Evolutionary conservation across 1,140 invertebrate genomes (phyloP), one percentile per base, ranked within the genome.

Genomic region (Eubasilissa regina): DNA sequence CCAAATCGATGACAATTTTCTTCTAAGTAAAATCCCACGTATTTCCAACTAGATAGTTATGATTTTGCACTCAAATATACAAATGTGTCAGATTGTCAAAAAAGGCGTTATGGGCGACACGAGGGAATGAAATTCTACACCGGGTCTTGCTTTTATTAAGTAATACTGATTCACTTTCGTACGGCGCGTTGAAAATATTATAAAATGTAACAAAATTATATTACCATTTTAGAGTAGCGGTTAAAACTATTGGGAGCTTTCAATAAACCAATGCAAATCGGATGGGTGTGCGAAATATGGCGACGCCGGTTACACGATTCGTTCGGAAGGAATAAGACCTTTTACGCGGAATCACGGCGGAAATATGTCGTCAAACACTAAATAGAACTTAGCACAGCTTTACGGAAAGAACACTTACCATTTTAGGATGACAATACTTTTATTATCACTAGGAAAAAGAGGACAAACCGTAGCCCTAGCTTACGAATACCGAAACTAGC

Each of bases 221-320:
- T 64, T 64, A 64, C 60, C 60, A 10, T 64, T 64, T 64, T 43
- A 64, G 19, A 43, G 35, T 19, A 25, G n/a, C 60, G 60, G 9
- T 64, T 64, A n/a, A 3, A 62, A 35, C 60, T n/a, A 25, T n/a
- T 13, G 35, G n/a, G 17, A 70, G 17, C 44, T 70, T 70, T 51
- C 66, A 47, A 70, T 70, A 70, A 70, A 21, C 15, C 15, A 35
- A 21, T 70, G 66, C 66, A 70, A 70, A 70, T 48, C 47, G 53
- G 15, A 55, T 55, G 60, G 75, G 58, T 55, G 58, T 68, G 75
- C 75, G 17, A 77, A 77, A 77, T 77, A 77, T 77, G 75, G 75
- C 75, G 75, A 55, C 58, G 75, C 75, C 75, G 75, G 75, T 58
- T 43, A n/a, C 11, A 17, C 35, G 25, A 55, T 25, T 6, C 47